Base-by-base conservation (phyloP, 2,797 vertebrate genomes). In the Poeciliopsis gracilis region DNA sequence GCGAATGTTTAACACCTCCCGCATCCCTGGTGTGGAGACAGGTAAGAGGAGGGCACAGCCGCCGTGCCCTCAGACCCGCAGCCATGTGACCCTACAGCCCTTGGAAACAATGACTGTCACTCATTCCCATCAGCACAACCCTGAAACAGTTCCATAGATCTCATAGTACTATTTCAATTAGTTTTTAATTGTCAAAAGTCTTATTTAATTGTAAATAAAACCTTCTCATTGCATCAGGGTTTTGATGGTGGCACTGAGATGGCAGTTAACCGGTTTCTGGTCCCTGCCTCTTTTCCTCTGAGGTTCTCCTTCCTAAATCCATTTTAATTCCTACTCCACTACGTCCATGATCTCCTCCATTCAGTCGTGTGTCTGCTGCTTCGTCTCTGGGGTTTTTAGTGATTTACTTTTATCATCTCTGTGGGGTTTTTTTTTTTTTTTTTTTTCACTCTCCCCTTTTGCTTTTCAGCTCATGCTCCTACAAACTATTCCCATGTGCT, bases 1-100 rank as follows among this genome's bases (percentile, higher is more conserved):
- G 91, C 95, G 97, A 77, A 97, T 98, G 97, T 99, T 98, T 95
- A 99, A 99, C 88, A 98, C 98, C 20, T 97, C 96, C 76, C 96
- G 98, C 72, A 81, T 98, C 86, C 98, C 98, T 0, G 97, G 98
- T 88, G 91, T 95, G 87, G 97, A 99, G 87, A 96, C 98, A 95
- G 98, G 98, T 99, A 96, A 97, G 98, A 94, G 84, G 85, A 81
- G 81, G 93, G 86, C 81, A 80, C 78, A 77, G 69, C 79, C 49
- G 25, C 45, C 11, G 43, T 90, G 91, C 81, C 87, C 91, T 89
- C 88, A 83, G 84, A 87, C 63, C 77, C 30, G 43, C 67, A 72
- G 38, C 55, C 75, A 74, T 13, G 59, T 57, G 47, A 87, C 83
- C 82, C 75, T 80, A 84, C 69, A 86, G 77, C 79, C 49, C 46